phyloP scores from a whole-genome alignment of 1,140 invertebrate species.

The Drosophila pseudoananassae region DNA sequence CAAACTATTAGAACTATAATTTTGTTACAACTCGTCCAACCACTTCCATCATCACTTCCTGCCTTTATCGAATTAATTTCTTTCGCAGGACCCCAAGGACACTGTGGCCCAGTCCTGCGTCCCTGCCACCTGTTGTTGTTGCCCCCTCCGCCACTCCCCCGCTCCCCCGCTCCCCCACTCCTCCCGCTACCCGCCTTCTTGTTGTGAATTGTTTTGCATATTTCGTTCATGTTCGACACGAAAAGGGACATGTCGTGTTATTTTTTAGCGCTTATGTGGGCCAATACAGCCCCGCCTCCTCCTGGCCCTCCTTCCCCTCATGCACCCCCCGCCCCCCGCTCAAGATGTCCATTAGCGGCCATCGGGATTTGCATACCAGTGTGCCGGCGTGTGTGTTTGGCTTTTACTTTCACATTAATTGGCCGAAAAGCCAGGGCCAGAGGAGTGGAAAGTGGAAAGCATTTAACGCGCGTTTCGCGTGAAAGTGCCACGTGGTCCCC shows the following conservation, averaged over 20 bases:
- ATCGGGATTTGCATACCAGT: constrained; percentile 25
- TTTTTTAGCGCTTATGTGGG: constrained; percentile 39
- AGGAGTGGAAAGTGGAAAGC: constrained; percentile 27
- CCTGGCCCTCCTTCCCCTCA: background rate
- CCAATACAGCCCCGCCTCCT: constrained; percentile 10
- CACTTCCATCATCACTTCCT: no score
- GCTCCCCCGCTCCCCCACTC: background rate
- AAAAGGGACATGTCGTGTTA: constrained; percentile 70
- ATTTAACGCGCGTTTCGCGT: constrained; percentile 71
- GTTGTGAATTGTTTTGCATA: constrained; percentile 51
- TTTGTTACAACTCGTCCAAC: no score
- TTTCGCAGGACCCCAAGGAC: background rate
- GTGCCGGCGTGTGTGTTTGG: constrained; percentile 1
- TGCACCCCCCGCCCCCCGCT: constrained; percentile 1
- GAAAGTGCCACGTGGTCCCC: constrained; percentile 20
- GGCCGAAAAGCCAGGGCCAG: background rate
- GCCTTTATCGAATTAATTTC: background rate
- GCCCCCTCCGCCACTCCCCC: background rate
- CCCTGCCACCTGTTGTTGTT: constrained; percentile 64
- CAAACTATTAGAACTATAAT: no score
- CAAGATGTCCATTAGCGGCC: constrained; percentile 65
- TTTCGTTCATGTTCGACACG: constrained; percentile 71
- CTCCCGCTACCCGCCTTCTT: no score
- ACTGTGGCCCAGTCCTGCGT: constrained; percentile 23
- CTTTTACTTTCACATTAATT: constrained; percentile 70